Percentiles rank a stretch among this genome's conserved stretches.
phyloP scores from a whole-genome alignment of 2,797 vertebrate genomes.

The Fratercula arctica region DNA sequence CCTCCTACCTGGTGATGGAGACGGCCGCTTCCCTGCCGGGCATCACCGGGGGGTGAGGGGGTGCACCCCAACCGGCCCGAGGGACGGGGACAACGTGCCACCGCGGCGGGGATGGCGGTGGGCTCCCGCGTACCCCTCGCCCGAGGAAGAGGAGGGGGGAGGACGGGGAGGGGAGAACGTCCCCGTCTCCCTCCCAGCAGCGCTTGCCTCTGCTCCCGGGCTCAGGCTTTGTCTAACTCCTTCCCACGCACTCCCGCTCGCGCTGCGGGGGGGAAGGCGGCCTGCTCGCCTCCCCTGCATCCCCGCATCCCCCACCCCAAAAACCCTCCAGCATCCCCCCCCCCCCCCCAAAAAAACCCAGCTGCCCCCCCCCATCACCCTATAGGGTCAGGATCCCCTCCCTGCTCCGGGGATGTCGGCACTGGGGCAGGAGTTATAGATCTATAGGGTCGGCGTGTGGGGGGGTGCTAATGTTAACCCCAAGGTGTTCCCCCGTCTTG shows the following conservation, averaged over 20 bases:
- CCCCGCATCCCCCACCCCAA: neutral
- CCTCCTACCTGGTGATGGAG: slow-evolving; percentile 52
- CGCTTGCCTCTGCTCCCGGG: slow-evolving; percentile 57
- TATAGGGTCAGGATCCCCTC: neutral
- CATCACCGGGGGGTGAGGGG: neutral
- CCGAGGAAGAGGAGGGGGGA: neutral
- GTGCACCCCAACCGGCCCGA: neutral
- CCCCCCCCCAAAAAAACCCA: too few species aligned
- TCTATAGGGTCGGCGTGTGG: rapidly evolving
- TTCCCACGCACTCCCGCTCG: slow-evolving; percentile 63
- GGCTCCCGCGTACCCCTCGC: neutral
- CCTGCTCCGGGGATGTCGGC: neutral
- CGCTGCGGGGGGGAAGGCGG: slow-evolving; percentile 18
- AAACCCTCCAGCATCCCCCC: neutral
- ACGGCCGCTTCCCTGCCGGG: neutral
- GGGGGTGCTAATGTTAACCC: neutral
- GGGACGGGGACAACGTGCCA: neutral
- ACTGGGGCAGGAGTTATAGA: neutral
- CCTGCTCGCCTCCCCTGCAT: slow-evolving; percentile 10
- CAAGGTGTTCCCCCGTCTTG: neutral
- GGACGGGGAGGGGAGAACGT: slow-evolving; percentile 27
- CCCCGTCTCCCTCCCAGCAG: slow-evolving; percentile 56
- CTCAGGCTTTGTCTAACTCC: slow-evolving; percentile 70
- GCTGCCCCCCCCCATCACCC: neutral
- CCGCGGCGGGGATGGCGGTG: neutral